phyloP scores from a whole-genome alignment of 1,140 invertebrate species.

The Plodia interpunctella region DNA sequence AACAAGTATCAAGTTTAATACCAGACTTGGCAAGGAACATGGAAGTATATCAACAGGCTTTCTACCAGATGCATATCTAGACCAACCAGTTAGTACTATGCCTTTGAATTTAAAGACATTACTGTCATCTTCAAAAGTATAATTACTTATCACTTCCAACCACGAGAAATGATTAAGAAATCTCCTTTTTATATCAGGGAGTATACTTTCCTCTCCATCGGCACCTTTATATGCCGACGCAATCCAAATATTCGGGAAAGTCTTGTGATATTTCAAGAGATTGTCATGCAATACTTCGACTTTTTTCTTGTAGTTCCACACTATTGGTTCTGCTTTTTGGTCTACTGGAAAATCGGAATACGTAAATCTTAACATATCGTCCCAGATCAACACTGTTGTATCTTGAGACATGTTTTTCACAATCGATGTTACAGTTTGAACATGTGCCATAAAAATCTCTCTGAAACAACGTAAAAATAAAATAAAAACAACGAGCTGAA shows the following conservation, averaged over 20 bases:
- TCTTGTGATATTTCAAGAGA: constrained; percentile 42
- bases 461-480: constrained; percentile 52
- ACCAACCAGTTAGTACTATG: constrained; percentile 87
- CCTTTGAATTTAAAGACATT: constrained; percentile 52
- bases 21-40: too few species aligned
- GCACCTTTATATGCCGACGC: constrained; percentile 95
- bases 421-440: constrained; percentile 80
- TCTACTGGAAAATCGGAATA: too few species aligned
- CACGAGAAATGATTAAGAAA: constrained; percentile 59
- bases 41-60: too few species aligned
- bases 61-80: constrained; percentile 78
- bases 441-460: constrained; percentile 85
- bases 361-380: constrained; percentile 91
- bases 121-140: constrained; percentile 47
- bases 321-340: constrained; percentile 88
- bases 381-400: constrained; percentile 92
- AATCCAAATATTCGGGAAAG: constrained; percentile 88
- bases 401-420: constrained; percentile 81
- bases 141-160: constrained; percentile 46
- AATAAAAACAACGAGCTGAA: neutral
- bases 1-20: too few species aligned
- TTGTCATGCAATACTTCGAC: constrained; percentile 33
- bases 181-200: constrained; percentile 72
- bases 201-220: constrained; percentile 86
- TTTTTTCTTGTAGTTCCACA: constrained; percentile 84